These are phyloP conservation scores for Lepeophtheirus nordmannii DNA, from an alignment of 2,888 invertebrate genomes.

Conservation along the genomic window DNA sequence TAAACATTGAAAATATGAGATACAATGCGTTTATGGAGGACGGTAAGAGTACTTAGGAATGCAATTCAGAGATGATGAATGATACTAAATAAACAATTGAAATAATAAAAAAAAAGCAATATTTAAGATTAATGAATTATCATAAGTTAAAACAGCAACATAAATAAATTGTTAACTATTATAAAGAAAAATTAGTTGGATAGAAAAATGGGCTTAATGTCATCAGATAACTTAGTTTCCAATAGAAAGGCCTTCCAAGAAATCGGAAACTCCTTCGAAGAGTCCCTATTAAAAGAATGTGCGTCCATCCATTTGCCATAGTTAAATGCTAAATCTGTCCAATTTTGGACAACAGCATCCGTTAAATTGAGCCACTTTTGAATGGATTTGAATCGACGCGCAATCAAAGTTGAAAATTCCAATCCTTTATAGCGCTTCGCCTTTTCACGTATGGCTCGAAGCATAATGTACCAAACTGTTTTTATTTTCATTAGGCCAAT, in stretches of 20 bases:
- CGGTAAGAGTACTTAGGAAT: too few species aligned
- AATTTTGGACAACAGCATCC: constrained; percentile 27
- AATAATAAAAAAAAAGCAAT: too few species aligned
- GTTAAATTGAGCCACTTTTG: constrained; percentile 34
- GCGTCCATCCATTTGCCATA: neutral
- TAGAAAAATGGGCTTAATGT: neutral
- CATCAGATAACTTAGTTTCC: neutral
- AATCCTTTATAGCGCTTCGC: constrained; percentile 27
- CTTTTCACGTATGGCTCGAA: constrained; percentile 31
- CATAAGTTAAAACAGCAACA: too few species aligned
- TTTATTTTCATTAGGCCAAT: constrained; percentile 38
- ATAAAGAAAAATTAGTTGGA: too few species aligned
- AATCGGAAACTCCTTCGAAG: neutral
- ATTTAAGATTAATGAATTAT: too few species aligned
- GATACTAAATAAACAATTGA: too few species aligned
- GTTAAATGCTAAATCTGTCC: constrained; percentile 26
- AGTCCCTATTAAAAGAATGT: neutral
- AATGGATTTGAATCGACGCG: constrained; percentile 33
- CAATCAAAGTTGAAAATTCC: constrained; percentile 29
- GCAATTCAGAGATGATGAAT: too few species aligned
- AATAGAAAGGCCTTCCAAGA: neutral
- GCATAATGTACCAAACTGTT: constrained; percentile 36
- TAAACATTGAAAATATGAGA: too few species aligned
- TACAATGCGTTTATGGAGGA: too few species aligned
- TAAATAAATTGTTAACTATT: too few species aligned